Evolutionary conservation across 2,888 invertebrate species (phyloP).

Genomic region (Ceraclea dissimilis): DNA sequence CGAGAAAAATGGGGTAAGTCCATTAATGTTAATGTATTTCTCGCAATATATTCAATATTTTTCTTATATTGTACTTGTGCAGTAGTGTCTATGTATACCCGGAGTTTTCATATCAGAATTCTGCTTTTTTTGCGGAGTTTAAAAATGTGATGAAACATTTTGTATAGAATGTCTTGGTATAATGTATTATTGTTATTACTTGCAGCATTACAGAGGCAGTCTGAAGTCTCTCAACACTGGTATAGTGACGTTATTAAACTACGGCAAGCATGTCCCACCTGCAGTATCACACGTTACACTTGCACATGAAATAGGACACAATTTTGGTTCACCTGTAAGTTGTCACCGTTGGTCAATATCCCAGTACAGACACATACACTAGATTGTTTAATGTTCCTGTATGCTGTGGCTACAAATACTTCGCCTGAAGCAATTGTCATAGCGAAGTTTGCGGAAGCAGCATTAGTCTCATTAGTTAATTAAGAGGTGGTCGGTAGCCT

Average conservation of each 20-base stretch:
- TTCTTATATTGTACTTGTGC: too few relatives aligned
- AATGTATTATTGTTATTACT: conserved; percentile 10
- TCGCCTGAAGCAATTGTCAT: too few relatives aligned
- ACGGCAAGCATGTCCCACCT: conserved; percentile 96
- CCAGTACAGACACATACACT: background rate
- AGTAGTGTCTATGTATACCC: too few relatives aligned
- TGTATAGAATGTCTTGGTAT: too few relatives aligned
- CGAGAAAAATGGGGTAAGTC: conserved; percentile 87
- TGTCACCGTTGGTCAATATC: background rate
- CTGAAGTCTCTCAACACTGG: conserved; percentile 95
- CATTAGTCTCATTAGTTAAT: too few relatives aligned
- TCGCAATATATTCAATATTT: conserved; percentile 5
- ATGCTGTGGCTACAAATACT: too few relatives aligned
- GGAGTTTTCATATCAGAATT: too few relatives aligned
- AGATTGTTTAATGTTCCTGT: background rate
- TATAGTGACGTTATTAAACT: conserved; percentile 94
- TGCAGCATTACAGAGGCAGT: conserved; percentile 88
- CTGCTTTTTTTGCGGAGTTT: too few relatives aligned
- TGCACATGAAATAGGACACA: conserved; percentile 99
- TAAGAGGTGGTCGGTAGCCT: too few relatives aligned
- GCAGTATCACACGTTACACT: conserved; percentile 96
- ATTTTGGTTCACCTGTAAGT: conserved; percentile 94
- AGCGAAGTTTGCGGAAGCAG: too few relatives aligned
- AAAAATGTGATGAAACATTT: too few relatives aligned
- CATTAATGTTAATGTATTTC: too few relatives aligned